Conservation (phyloP, 2,113 vertebrate genomes). For the Megalops atlanticus region DNA sequence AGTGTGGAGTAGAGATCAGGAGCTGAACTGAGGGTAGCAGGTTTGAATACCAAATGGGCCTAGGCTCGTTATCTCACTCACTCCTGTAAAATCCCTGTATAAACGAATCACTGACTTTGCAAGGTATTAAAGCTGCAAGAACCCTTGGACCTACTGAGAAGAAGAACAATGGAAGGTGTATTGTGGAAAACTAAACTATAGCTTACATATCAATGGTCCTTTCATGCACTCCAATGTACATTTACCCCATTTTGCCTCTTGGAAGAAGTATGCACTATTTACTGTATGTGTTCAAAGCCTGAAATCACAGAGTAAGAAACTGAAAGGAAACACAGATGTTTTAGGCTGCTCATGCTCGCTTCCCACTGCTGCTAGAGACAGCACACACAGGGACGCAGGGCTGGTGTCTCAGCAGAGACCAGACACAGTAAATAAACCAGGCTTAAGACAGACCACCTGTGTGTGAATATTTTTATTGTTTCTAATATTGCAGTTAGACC, state of each 20-base stretch:
- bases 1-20: too few relatives aligned
- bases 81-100: too few relatives aligned
- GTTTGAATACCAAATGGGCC: too few relatives aligned
- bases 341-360: neutral
- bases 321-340: neutral
- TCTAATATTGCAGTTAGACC: neutral
- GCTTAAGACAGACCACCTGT: slow-evolving; percentile 33
- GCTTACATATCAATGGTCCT: neutral
- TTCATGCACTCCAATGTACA: too few relatives aligned
- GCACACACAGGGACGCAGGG: neutral
- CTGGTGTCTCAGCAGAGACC: neutral
- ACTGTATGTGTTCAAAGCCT: too few relatives aligned
- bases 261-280: too few relatives aligned
- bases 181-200: neutral
- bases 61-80: too few relatives aligned
- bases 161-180: neutral
- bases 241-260: too few relatives aligned
- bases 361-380: neutral
- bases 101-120: too few relatives aligned
- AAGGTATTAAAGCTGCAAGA: too few relatives aligned
- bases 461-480: slow-evolving; percentile 11
- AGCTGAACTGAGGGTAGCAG: too few relatives aligned
- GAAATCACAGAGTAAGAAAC: neutral
- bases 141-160: too few relatives aligned
- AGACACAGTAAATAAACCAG: slow-evolving; percentile 27